Base-by-base conservation (phyloP, 2,113 vertebrate species). In the Nyctibius bracteatus region DNA sequence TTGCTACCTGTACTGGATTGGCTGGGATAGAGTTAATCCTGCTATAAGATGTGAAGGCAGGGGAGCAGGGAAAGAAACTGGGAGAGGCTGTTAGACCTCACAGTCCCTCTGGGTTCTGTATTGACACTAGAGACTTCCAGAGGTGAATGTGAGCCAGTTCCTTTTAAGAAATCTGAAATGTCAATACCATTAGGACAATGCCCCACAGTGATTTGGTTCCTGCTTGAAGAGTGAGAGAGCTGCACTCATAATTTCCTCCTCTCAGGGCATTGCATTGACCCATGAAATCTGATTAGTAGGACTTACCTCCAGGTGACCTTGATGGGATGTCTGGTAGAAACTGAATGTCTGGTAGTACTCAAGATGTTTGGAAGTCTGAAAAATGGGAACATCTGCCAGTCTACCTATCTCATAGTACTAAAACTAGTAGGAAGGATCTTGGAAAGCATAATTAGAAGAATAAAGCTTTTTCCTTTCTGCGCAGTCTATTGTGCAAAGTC, bases 221-320 rank as follows among this genome's bases (percentile, higher is more conserved):
- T 92, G 66, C 59, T 75, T 88, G 79, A 75, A 90, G 51, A 94
- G 4, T 18, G 71, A 95, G 67, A 49, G 47, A 70, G 55, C 43
- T 74, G 55, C 55, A 81, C 80, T 92, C 82, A 88, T 70, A 68
- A 66, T 88, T 93, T 93, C 35, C 21, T 95, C 30, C 71, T 96
- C 75, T 90, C 13, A 0, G 46, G 87, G 90, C 67, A 71, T 71
- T 85, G 30, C 87, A 82, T 27, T 96, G 96, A 96, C 87, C 93
- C 94, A 89, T 83, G 85, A 96, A 96, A 94, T 95, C 85, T 95
- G 90, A 94, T 96, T 97, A 96, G 90, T 59, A 92, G 39, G 66
- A 85, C 89, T 85, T 96, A 86, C 30, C 87, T 96, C 91, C 91
- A 82, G 73, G 78, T 95, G 84, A 92, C 61, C 67, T 86, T 93